A percentile compares a stretch with the other conserved stretches of the same genome.
Conservation (phyloP, 2,888 invertebrate species). For the Merodon equestris region DNA sequence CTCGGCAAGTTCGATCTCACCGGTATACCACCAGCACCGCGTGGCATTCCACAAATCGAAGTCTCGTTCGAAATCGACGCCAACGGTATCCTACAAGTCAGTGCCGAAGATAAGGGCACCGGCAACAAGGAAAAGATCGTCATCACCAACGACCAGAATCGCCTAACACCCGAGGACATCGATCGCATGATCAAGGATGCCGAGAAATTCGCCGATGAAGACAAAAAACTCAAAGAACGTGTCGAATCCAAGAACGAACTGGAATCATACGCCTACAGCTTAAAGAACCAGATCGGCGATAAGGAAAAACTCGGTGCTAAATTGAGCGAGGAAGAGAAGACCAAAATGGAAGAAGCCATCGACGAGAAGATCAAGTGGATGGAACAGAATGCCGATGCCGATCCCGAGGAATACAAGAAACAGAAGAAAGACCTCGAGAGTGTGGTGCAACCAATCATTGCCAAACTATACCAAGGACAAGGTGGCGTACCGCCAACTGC, state of each 20-base stretch:
- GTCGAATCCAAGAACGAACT: slow-evolving; percentile 98
- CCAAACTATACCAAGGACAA: slow-evolving; percentile 95
- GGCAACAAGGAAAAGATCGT: slow-evolving; percentile 99
- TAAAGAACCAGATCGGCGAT: slow-evolving; percentile 97
- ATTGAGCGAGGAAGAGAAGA: slow-evolving; percentile 91
- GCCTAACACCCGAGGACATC: slow-evolving; percentile 98
- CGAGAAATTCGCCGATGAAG: slow-evolving; percentile 99
- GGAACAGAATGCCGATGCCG: slow-evolving; percentile 95
- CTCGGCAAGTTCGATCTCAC: slow-evolving; percentile 99
- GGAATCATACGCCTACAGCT: slow-evolving; percentile 97
- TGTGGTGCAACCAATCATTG: slow-evolving; percentile 97
- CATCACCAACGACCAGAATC: slow-evolving; percentile 98
- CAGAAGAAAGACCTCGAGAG: slow-evolving; percentile 97
- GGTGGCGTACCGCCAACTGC: slow-evolving; percentile 87
- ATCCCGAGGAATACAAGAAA: slow-evolving; percentile 94
- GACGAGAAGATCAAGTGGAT: slow-evolving; percentile 99
- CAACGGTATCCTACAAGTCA: slow-evolving; percentile 96
- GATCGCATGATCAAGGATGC: slow-evolving; percentile 99
- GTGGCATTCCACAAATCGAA: slow-evolving; percentile 96
- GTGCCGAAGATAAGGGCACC: slow-evolving; percentile 99
- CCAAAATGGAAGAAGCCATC: slow-evolving; percentile 96
- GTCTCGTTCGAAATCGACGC: slow-evolving; percentile 97
- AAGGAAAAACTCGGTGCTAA: slow-evolving; percentile 98
- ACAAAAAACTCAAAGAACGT: slow-evolving; percentile 96
- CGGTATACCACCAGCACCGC: slow-evolving; percentile 96